Evolutionary conservation across 2,797 vertebrate species (phyloP), one percentile per base, ranked within the genome.

Genomic region (Morelia viridis): DNA sequence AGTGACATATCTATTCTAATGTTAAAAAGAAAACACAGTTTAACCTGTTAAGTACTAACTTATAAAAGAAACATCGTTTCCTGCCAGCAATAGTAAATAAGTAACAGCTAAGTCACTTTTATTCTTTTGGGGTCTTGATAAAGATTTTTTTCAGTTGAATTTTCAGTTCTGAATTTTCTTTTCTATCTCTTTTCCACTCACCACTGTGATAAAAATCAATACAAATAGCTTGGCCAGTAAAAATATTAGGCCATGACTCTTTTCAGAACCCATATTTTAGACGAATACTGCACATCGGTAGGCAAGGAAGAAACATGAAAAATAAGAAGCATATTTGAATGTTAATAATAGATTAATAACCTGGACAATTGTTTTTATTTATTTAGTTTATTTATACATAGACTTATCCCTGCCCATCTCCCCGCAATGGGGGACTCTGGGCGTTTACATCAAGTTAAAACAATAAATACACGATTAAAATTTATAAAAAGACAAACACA

Each of bases 41-140:
- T 80, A 92, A 93, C 60, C 83, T 91, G 35, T 94, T 88, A 92
- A 94, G 71, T 57, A 3, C 4, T 58, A 89, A 50, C 28, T 46
- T 31, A 76, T 13, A 28, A 4, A 60, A 50, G 53, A 65, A 58
- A 89, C 22, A 4, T 86, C 86, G 11, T 26, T 92, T 85, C 41
- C 3, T 50, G 10, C 28, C 4, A 31, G 9, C n/a, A 17, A 26
- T 7, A n/a, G 11, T 60, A n/a, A 64, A 1, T 88, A 31, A 89
- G 28, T 53, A 41, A 50, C 22, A 61, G 7, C 28, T 31, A 24
- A 88, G 5, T 56, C 19, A 50, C 12, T 85, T 31, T 57, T 31
- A 22, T 58, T 65, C 28, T 19, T 86, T 86, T 41, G 50, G 19
- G 4, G 53, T 26, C 19, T 28, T 53, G 12, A 46, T 31, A 31